Conservation (phyloP, 92 coral and sea anemone genomes). For the Palythoa caribaeorum region DNA sequence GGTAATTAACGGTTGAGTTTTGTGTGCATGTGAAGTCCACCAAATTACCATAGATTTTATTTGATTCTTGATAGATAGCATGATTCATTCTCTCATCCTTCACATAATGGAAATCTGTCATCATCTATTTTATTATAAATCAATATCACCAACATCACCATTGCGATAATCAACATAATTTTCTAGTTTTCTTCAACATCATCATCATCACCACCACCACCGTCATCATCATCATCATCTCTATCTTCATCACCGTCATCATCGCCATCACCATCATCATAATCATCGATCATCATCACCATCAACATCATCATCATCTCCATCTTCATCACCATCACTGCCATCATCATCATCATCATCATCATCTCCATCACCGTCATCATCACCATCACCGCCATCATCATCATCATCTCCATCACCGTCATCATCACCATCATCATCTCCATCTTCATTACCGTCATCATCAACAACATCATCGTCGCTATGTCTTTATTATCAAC, state of each 20-base stretch:
- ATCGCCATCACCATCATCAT: background rate
- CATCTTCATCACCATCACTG: background rate
- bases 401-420: too few relatives aligned
- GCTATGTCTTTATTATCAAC: too few relatives aligned
- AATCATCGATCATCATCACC: background rate
- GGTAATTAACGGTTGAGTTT: background rate
- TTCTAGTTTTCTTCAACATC: too few relatives aligned
- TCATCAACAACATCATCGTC: too few relatives aligned
- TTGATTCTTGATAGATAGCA: too few relatives aligned
- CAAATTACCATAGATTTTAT: too few relatives aligned
- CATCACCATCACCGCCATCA: background rate
- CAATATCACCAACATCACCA: too few relatives aligned
- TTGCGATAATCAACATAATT: too few relatives aligned
- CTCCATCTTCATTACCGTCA: background rate
- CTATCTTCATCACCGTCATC: background rate
- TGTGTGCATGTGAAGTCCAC: too few relatives aligned
- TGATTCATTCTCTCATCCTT: background rate
- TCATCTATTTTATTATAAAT: background rate
- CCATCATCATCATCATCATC: background rate
- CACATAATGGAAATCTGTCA: background rate
- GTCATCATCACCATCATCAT: background rate
- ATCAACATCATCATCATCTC: background rate
- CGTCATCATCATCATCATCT: background rate
- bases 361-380: background rate
- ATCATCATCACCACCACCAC: background rate